phyloP scores from a whole-genome alignment of 2,888 invertebrate genomes.

The Amiota communis region DNA sequence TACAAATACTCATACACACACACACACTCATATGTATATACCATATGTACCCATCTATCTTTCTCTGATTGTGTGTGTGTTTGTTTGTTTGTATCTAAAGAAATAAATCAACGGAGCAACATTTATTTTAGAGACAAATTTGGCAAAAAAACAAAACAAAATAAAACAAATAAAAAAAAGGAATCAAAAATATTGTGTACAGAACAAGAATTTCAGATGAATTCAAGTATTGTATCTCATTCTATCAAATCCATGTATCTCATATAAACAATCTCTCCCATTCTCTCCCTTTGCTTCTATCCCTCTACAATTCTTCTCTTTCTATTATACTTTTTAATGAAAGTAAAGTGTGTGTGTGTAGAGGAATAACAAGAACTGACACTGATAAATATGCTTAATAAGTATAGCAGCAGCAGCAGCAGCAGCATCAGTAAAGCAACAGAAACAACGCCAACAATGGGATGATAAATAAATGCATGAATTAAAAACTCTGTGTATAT shows the following conservation, averaged over 20 bases:
- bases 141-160: neutral
- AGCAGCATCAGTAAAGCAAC: conserved; percentile 8
- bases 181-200: neutral
- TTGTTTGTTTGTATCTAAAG: neutral
- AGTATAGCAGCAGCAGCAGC: conserved; percentile 8
- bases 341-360: conserved; percentile 16
- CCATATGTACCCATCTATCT: neutral
- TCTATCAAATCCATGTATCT: too few species aligned
- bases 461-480: conserved; percentile 21
- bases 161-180: neutral
- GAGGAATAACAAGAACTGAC: conserved; percentile 19
- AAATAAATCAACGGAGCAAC: neutral
- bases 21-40: too few species aligned
- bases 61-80: neutral
- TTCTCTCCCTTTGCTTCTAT: too few species aligned
- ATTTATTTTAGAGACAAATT: conserved; percentile 2
- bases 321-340: conserved; percentile 3
- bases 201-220: neutral
- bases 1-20: too few species aligned
- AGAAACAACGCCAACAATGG: neutral
- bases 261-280: too few species aligned
- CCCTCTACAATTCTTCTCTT: too few species aligned
- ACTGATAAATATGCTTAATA: conserved; percentile 28
- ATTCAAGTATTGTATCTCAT: too few species aligned
- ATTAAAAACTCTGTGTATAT: neutral